These are phyloP conservation scores for Drosophila macrospina DNA, from an alignment of 2,888 invertebrate species.

Conservation along the genomic window DNA sequence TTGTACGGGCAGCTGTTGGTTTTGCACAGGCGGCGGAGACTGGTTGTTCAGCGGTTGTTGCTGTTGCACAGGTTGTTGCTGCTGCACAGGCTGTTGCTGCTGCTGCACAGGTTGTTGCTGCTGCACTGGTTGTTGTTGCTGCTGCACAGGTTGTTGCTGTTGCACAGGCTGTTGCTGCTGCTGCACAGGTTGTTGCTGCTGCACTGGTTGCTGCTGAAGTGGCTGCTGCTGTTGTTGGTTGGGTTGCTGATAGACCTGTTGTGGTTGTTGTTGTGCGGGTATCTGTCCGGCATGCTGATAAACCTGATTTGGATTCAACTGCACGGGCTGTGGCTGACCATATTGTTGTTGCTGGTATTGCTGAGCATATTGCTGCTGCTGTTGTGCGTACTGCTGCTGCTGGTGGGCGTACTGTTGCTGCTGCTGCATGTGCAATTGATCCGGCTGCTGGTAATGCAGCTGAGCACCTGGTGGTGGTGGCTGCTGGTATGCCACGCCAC, in stretches of 20 bases:
- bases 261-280: slow-evolving; percentile 54
- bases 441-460: slow-evolving; percentile 75
- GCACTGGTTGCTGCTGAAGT: slow-evolving; percentile 29
- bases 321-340: slow-evolving; percentile 72
- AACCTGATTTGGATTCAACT: slow-evolving; percentile 77
- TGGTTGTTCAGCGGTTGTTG: slow-evolving; percentile 30
- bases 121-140: slow-evolving; percentile 47
- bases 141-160: slow-evolving; percentile 55
- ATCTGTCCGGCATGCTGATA: slow-evolving; percentile 73
- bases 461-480: slow-evolving; percentile 56
- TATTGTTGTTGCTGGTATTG: slow-evolving; percentile 64
- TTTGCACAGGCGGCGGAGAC: slow-evolving; percentile 33
- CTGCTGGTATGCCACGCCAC: slow-evolving; percentile 60
- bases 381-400: slow-evolving; percentile 76
- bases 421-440: slow-evolving; percentile 74
- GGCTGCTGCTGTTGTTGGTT: slow-evolving; percentile 45
- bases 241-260: slow-evolving; percentile 43
- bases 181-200: slow-evolving; percentile 38
- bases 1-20: slow-evolving; percentile 38
- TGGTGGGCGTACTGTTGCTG: slow-evolving; percentile 79
- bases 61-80: slow-evolving; percentile 43
- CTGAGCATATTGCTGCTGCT: slow-evolving; percentile 69
- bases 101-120: slow-evolving; percentile 56
- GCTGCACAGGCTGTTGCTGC: slow-evolving; percentile 45
- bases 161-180: slow-evolving; percentile 57